phyloP scores from a whole-genome alignment of 2,888 invertebrate genomes.

The Catocala nupta region DNA sequence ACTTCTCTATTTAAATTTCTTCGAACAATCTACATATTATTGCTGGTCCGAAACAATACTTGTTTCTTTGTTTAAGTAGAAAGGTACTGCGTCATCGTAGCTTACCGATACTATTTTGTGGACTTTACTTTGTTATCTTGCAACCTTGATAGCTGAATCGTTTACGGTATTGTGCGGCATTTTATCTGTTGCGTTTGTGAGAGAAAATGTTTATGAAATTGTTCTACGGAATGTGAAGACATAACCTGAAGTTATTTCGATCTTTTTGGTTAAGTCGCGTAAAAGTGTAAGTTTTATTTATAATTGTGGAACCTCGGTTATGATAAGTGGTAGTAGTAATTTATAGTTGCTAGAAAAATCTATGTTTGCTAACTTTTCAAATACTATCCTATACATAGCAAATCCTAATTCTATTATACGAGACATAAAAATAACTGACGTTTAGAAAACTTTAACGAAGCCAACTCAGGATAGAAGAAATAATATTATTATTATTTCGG shows the following conservation, averaged over 20 bases:
- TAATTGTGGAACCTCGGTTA: too few species aligned
- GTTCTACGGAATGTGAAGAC: constrained; percentile 1
- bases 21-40: constrained; percentile 81
- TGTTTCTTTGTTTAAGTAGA: constrained; percentile 59
- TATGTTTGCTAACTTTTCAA: too few species aligned
- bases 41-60: constrained; percentile 59
- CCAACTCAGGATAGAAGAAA: too few species aligned
- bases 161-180: not conserved
- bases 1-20: constrained; percentile 80
- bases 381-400: too few species aligned
- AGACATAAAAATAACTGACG: too few species aligned
- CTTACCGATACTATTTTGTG: constrained; percentile 12
- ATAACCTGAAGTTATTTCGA: not conserved
- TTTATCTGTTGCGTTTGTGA: constrained; percentile 5
- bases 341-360: too few species aligned
- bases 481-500: too few species aligned
- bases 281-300: too few species aligned
- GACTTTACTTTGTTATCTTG: constrained; percentile 5
- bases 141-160: constrained; percentile 3
- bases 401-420: too few species aligned
- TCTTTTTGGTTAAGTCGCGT: too few species aligned
- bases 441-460: too few species aligned
- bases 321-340: too few species aligned
- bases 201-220: constrained; percentile 6
- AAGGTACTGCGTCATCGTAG: constrained; percentile 19